Base-by-base conservation (phyloP, 2,113 vertebrate species). In the Ptychochromis oligacanthus region DNA sequence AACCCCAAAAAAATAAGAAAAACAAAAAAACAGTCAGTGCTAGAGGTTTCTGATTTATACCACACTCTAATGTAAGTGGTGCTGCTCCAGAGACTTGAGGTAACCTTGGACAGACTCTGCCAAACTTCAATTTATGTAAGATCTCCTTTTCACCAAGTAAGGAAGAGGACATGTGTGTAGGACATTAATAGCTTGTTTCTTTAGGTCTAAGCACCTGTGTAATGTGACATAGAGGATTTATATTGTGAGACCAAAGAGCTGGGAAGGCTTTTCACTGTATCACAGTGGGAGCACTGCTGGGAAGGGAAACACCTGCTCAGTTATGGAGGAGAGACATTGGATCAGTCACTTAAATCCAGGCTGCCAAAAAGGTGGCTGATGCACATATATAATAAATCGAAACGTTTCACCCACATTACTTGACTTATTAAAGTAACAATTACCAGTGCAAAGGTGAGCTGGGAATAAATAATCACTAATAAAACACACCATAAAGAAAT, bases 291-390 rank as follows among this genome's bases (percentile, higher is more conserved):
- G 55, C 15, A 0, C 31, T 31, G 70, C 31, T 49, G 56, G 20
- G 34, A 80, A 80, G 59, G 64, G 83, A 88, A 90, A 83, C 83
- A 22, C 78, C 80, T 90, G 86, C 64, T 76, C 77, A 4, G 54
- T 65, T 77, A 90, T 49, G 65, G 20, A 61, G 5, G 24, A 20
- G 34, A 54, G 43, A 49, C n/a, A 65, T 38, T 77, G 61, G 52
- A 81, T 89, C 59, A 61, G 26, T 60, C 26, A 38, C 49, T 77
- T 49, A 78, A 59, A 62, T 75, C 14, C 24, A 67, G 59, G 20
- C 72, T 74, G 70, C 14, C 70, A 13, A 5, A 70, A 60, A 82
- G 61, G 36, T 77, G 62, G 5, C 77, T 60, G 76, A 64, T 38
- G 20, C 77, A 79, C 14, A 26, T 28, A 18, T 52, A 8, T 5